Evolutionary conservation across 2,797 vertebrate species (phyloP).

Genomic region (Petrocephalus sullivani): DNA sequence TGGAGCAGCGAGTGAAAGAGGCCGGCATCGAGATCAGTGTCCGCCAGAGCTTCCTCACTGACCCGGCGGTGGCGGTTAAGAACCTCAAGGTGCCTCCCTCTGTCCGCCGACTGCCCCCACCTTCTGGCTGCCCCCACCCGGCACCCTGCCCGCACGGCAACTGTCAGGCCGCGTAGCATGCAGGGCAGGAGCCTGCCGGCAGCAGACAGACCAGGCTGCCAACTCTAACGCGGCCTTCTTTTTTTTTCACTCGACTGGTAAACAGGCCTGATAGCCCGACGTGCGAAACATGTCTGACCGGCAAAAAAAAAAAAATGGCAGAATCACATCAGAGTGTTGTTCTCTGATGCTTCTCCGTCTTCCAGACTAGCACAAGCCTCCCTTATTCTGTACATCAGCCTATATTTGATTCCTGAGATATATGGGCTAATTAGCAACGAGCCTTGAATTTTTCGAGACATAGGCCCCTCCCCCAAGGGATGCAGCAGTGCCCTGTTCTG

Average conservation of each 20-base stretch:
- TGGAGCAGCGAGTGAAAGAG: conserved; percentile 84
- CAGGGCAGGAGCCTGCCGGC: background rate
- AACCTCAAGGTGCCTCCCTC: conserved; percentile 85
- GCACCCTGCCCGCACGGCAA: background rate
- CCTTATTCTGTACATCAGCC: conserved; percentile 48
- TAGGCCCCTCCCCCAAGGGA: conserved; percentile 28
- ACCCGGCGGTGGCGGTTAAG: conserved; percentile 86
- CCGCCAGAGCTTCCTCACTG: conserved; percentile 91
- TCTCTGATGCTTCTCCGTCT: background rate
- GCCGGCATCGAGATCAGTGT: conserved; percentile 92
- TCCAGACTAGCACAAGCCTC: conserved; percentile 44
- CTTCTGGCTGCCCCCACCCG: background rate
- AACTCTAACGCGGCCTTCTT: background rate
- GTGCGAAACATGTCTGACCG: background rate
- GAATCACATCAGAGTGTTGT: background rate
- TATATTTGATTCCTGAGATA: conserved; percentile 58
- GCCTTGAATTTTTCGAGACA: conserved; percentile 49
- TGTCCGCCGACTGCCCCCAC: background rate
- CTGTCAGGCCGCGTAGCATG: background rate
- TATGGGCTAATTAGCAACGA: conserved; percentile 48
- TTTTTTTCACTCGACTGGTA: background rate
- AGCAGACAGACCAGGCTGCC: background rate
- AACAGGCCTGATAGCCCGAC: background rate
- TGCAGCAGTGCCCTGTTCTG: background rate
- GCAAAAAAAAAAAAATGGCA: background rate